phyloP scores from a whole-genome alignment of 2,888 invertebrate species.

The Diogma glabrata region DNA sequence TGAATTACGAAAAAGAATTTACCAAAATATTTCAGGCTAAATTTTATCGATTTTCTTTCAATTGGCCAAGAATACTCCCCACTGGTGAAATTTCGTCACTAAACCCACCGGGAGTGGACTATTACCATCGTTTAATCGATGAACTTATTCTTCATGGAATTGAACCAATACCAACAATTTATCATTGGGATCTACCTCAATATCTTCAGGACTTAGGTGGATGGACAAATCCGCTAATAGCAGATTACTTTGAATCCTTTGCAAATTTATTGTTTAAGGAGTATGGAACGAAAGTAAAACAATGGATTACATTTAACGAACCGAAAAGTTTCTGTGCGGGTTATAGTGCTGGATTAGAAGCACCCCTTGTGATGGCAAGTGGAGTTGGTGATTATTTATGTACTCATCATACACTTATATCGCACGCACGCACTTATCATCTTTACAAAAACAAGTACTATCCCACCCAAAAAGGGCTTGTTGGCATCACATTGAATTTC shows the following conservation, averaged over 20 bases:
- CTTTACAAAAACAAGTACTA: slow-evolving; percentile 29
- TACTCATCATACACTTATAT: slow-evolving; percentile 38
- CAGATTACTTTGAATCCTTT: slow-evolving; percentile 40
- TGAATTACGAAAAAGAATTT: too few relatives aligned
- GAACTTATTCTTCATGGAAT: slow-evolving; percentile 48
- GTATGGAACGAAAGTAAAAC: slow-evolving; percentile 31
- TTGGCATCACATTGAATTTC: slow-evolving; percentile 26
- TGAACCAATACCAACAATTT: slow-evolving; percentile 45
- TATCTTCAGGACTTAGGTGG: slow-evolving; percentile 36
- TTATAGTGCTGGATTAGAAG: slow-evolving; percentile 36
- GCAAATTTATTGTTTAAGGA: background rate
- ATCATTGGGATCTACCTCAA: slow-evolving; percentile 41
- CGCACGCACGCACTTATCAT: slow-evolving; percentile 38
- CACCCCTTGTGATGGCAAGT: slow-evolving; percentile 28
- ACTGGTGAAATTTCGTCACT: slow-evolving; percentile 41
- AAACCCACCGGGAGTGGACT: slow-evolving; percentile 47
- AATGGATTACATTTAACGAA: slow-evolving; percentile 50
- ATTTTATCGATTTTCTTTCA: slow-evolving; percentile 44
- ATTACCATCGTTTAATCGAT: slow-evolving; percentile 53
- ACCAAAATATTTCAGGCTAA: too few relatives aligned
- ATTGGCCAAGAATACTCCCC: slow-evolving; percentile 54
- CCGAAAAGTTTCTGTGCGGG: slow-evolving; percentile 38
- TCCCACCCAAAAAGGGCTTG: slow-evolving; percentile 22
- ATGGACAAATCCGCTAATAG: slow-evolving; percentile 34
- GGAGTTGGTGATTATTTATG: slow-evolving; percentile 41